Conservation (phyloP, 37 sponge, comb jelly and placozoan genomes). For the Tethya wilhelma region DNA sequence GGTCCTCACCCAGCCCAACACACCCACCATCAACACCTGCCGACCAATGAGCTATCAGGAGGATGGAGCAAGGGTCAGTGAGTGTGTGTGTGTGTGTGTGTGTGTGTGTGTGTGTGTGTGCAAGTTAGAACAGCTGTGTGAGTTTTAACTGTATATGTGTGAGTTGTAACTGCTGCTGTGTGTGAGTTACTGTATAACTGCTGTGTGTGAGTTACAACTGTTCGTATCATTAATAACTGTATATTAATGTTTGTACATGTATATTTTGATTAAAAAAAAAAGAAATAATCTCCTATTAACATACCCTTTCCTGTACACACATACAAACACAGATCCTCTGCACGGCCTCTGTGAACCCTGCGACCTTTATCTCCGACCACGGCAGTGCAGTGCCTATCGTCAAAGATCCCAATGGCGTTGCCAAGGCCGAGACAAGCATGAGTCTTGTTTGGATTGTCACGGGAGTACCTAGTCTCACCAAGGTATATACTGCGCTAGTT, state of each 20-base stretch:
- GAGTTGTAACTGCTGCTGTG: too few relatives aligned
- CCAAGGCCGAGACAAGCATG: conserved; percentile 44
- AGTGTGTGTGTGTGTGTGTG: background rate
- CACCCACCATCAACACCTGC: conserved; percentile 77
- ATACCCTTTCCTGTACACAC: conserved; percentile 13
- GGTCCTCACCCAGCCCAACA: background rate
- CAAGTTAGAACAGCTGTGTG: too few relatives aligned
- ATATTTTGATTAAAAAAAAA: background rate
- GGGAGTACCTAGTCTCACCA: conserved; percentile 79
- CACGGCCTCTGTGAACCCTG: conserved; percentile 75
- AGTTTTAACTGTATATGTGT: too few relatives aligned
- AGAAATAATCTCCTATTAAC: background rate
- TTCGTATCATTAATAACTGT: too few relatives aligned
- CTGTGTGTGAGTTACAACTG: too few relatives aligned
- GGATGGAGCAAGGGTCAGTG: conserved; percentile 78
- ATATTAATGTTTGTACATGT: too few relatives aligned
- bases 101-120: too few relatives aligned
- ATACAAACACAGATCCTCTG: conserved; percentile 70
- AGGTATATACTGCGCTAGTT: conserved; percentile 45
- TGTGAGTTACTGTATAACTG: too few relatives aligned
- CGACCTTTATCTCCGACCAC: conserved; percentile 57
- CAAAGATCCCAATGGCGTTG: conserved; percentile 27
- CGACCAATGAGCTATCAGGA: conserved; percentile 85
- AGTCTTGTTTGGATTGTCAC: conserved; percentile 86
- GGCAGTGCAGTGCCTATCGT: conserved; percentile 26